Evolutionary conservation across 2,888 invertebrate species (phyloP), one percentile per base, ranked within the genome.

Genomic region (Limnephilus marmoratus): DNA sequence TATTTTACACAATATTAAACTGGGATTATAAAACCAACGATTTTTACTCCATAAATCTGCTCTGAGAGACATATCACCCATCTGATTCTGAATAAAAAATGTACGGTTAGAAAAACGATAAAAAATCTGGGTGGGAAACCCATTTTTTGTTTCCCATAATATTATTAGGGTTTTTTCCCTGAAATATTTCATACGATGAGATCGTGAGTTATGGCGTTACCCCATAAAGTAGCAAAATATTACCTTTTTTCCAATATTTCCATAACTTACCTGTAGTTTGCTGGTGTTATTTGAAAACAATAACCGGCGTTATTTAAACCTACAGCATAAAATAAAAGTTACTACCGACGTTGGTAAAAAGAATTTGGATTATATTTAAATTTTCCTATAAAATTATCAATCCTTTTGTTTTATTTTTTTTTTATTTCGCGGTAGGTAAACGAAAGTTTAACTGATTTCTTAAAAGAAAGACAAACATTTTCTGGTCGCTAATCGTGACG

Each of bases 241-340:
- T 68, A 68, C 68, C 68, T 68, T 68, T 68, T 68, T 68, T 68
- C 68, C 68, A 68, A 68, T 68, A 68, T 68, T 68, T 68, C 68
- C 68, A 68, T 68, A 68, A 68, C 68, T 68, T 68, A 68, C 68
- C 68, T 68, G 68, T 68, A n/a, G 68, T 68, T n/a, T 68, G 68
- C n/a, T 9, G 9, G 68, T 24, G 68, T 68, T 68, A 68, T 68
- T 24, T 68, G 68, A 68, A 68, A 68, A 68, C 68, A 68, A 68
- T 68, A 68, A 68, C 68, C 24, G 9, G 24, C 68, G 68, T 68
- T n/a, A n/a, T 68, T 68, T 68, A 68, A 24, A 9, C 68, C 24
- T n/a, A 9, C 9, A 68, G 24, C 68, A 68, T 68, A 68, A 68
- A 68, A 68, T n/a, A 68, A 24, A 18, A 68, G 24, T 68, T 68